Evolutionary conservation across 2,888 invertebrate genomes (phyloP).

Genomic region (Pyrocoelia pectoralis): DNA sequence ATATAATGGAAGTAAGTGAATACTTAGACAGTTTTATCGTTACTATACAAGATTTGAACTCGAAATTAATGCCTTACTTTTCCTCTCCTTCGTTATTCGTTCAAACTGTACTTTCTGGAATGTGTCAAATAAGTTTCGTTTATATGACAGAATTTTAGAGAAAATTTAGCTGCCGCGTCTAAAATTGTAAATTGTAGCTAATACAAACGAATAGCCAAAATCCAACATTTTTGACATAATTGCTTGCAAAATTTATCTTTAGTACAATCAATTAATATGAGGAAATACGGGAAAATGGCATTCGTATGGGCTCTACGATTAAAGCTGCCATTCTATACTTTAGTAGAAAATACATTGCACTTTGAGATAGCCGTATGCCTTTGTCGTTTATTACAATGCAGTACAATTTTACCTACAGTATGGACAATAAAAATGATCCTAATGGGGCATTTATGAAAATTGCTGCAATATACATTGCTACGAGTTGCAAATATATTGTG

Average conservation of each 20-base stretch:
- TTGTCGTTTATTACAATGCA: conserved; percentile 1
- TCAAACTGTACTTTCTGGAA: neutral
- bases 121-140: neutral
- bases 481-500: conserved; percentile 18
- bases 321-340: neutral
- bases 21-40: conserved; percentile 1
- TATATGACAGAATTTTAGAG: neutral
- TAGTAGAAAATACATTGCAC: neutral
- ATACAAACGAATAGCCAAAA: neutral
- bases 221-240: neutral
- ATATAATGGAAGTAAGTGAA: neutral
- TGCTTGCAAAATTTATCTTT: neutral
- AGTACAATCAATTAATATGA: neutral
- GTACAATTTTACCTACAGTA: conserved; percentile 14
- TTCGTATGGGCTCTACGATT: no score
- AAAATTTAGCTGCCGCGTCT: no score
- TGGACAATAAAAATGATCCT: conserved; percentile 15
- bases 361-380: neutral
- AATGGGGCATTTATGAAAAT: conserved; percentile 26
- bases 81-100: neutral
- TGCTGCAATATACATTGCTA: conserved; percentile 17
- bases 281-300: neutral
- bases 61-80: neutral
- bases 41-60: neutral
- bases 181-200: no score